Percentiles rank a stretch among this genome's conserved stretches.
Conservation (phyloP, 2,797 vertebrate species). For the Neomorphus geoffroyi region DNA sequence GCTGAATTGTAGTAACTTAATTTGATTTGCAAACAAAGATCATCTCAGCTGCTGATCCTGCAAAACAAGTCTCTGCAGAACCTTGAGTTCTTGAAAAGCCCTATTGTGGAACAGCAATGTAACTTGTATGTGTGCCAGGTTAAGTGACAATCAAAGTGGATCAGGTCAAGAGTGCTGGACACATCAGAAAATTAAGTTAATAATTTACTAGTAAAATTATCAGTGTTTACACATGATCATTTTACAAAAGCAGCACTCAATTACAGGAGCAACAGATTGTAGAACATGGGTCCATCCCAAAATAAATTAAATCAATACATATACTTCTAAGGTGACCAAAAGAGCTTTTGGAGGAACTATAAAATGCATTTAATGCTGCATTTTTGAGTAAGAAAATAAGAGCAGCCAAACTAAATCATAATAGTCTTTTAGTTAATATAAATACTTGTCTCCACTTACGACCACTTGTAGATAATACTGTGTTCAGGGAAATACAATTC, state of each 20-base stretch:
- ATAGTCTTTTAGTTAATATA: not conserved
- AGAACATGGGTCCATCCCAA: not conserved
- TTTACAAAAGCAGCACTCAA: not conserved
- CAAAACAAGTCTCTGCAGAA: not conserved
- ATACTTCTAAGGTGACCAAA: not conserved
- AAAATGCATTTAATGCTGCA: accelerated
- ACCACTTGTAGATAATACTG: not conserved
- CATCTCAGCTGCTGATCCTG: not conserved
- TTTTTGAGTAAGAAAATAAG: not conserved
- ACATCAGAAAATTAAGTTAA: not conserved
- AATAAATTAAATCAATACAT: not conserved
- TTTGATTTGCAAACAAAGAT: not conserved
- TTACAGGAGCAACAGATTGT: not conserved
- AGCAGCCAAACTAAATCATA: not conserved
- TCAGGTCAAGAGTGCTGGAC: not conserved
- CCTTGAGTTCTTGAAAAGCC: not conserved
- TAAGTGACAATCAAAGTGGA: not conserved
- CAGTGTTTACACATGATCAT: not conserved
- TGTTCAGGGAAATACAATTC: not conserved
- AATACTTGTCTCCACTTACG: not conserved
- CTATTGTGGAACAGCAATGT: not conserved
- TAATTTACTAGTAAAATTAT: not conserved
- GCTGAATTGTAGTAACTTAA: not conserved
- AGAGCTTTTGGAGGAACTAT: not conserved
- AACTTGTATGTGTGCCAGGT: not conserved